Evolutionary conservation across 2,888 invertebrate species (phyloP).

Genomic region (Timema podura): DNA sequence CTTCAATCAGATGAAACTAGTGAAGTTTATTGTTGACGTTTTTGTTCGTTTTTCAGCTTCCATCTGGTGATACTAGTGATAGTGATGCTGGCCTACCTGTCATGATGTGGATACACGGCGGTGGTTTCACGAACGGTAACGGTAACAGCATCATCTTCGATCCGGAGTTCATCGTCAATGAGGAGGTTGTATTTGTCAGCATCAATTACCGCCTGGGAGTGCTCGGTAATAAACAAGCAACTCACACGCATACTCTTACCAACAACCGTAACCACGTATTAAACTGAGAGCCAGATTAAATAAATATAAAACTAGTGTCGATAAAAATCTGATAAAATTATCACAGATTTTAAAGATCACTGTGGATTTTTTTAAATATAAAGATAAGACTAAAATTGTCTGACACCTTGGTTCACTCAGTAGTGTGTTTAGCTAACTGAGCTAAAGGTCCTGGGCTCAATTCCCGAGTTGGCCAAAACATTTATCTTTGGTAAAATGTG

Average conservation of each 20-base stretch:
- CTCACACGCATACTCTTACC: too few species aligned
- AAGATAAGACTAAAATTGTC: too few species aligned
- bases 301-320: not conserved
- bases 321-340: not conserved
- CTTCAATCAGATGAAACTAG: too few species aligned
- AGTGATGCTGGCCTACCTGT: not conserved
- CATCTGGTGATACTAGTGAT: too few species aligned
- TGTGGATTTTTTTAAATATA: too few species aligned
- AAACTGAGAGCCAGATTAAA: not conserved
- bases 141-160: not conserved
- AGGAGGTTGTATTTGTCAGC: not conserved
- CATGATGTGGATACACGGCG: conserved; percentile 5
- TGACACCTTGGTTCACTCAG: too few species aligned
- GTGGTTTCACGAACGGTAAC: conserved; percentile 4
- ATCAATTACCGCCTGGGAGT: not conserved
- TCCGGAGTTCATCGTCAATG: conserved; percentile 6
- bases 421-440: too few species aligned
- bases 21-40: too few species aligned
- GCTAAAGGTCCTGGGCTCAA: too few species aligned
- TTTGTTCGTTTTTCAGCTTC: too few species aligned
- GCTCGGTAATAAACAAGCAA: not conserved
- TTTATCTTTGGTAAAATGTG: too few species aligned
- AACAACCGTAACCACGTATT: not conserved
- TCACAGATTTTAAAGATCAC: not conserved
- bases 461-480: too few species aligned